Conservation (phyloP, 2,797 vertebrate species). For the Onychomys leucogaster region DNA sequence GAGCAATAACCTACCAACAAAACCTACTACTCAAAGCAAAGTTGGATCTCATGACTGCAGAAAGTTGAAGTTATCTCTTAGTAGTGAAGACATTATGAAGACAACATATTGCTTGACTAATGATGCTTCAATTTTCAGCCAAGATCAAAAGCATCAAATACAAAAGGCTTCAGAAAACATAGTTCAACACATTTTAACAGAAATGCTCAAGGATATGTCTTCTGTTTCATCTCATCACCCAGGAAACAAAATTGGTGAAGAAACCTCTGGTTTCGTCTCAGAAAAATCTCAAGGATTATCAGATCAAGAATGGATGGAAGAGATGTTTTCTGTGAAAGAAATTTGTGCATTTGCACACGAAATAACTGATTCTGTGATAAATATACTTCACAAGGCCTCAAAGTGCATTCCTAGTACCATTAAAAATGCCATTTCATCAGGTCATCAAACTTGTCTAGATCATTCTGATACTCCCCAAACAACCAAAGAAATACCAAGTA, state of each 20-base stretch:
- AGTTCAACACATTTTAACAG: slow-evolving; percentile 69
- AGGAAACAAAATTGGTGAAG: not conserved
- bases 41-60: not conserved
- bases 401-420: not conserved
- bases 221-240: not conserved
- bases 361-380: slow-evolving; percentile 78
- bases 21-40: not conserved
- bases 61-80: slow-evolving; percentile 8
- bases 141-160: slow-evolving; percentile 76
- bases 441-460: slow-evolving; percentile 6
- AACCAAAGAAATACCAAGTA: slow-evolving; percentile 18
- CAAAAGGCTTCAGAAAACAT: slow-evolving; percentile 71
- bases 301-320: slow-evolving; percentile 54
- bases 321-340: slow-evolving; percentile 75
- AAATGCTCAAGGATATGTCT: slow-evolving; percentile 63
- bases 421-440: slow-evolving; percentile 5
- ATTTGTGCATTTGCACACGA: slow-evolving; percentile 67
- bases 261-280: not conserved
- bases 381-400: slow-evolving; percentile 73
- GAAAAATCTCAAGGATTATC: slow-evolving; percentile 23
- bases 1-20: slow-evolving; percentile 6
- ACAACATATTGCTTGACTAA: not conserved
- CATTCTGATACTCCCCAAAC: not conserved
- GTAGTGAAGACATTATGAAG: slow-evolving; percentile 39
- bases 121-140: slow-evolving; percentile 61